Base-by-base conservation (phyloP, 2,113 vertebrate genomes). In the Dermatemys mawii region DNA sequence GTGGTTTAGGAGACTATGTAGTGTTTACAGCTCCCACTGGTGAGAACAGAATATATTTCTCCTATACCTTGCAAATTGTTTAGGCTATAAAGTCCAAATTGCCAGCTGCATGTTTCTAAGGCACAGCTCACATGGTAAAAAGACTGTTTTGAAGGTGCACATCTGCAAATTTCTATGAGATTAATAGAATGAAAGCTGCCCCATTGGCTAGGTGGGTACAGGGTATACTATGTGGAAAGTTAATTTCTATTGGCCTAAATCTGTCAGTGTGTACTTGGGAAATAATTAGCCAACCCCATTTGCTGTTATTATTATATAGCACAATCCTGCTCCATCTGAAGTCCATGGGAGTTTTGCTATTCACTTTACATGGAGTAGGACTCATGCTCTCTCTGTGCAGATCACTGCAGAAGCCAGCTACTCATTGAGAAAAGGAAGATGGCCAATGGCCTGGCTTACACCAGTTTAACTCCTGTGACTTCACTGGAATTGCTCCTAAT, bases 1-100 rank as follows among this genome's bases (percentile, higher is more conserved):
- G 95, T 96, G 96, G 96, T 88, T 90, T 95, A 97, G 97, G 96
- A 97, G 97, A 97, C 96, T 95, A 92, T 92, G 93, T 95, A 93
- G 94, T 0, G 84, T 93, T 96, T 94, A 93, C 95, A 96, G 95
- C 96, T 95, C 97, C 95, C 97, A 96, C 91, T n/a, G 63, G n/a
- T n/a, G 17, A 67, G 35, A 67, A 5, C 10, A 67, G 63, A 16
- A 19, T 67, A n/a, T n/a, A n/a, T n/a, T 67, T 67, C 32, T 8
- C 35, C 17, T n/a, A 4, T 67, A 21, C 8, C 35, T 67, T n/a
- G 63, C 35, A 67, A 19, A n/a, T 35, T 67, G 63, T n/a, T 67
- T n/a, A n/a, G 17, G 35, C 35, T 67, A 35, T 38, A 67, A n/a
- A 67, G 63, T 95, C 96, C 87, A 93, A 94, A 95, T 96, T 93